Conservation (phyloP, 1,140 invertebrate species). For the Drosophila pectinifera region DNA sequence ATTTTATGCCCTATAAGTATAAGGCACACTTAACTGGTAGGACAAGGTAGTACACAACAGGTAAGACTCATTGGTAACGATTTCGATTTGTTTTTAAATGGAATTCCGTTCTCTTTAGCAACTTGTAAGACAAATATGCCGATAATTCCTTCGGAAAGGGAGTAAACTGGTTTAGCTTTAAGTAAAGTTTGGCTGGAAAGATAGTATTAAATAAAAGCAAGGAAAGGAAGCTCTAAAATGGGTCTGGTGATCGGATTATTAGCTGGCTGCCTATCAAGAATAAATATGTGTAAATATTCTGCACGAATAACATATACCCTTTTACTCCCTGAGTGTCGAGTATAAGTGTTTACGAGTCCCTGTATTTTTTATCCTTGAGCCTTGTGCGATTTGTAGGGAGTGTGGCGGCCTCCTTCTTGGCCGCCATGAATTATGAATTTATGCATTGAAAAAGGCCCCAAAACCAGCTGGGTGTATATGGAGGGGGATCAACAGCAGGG, state of each 20-base stretch:
- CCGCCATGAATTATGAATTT: constrained; percentile 80
- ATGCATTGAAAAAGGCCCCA: constrained; percentile 75
- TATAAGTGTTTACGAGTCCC: neutral
- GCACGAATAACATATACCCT: neutral
- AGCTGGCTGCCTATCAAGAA: no score
- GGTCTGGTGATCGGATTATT: neutral
- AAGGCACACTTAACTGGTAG: no score
- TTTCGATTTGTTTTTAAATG: no score
- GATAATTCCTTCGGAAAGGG: no score
- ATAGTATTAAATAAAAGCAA: no score
- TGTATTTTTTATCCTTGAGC: constrained; percentile 2
- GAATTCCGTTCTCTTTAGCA: no score
- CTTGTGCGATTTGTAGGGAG: constrained; percentile 15
- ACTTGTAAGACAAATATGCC: no score
- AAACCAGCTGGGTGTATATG: constrained; percentile 52
- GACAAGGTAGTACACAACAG: neutral
- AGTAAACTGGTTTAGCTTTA: no score
- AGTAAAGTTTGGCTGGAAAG: no score
- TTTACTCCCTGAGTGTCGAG: neutral
- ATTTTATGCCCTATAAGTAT: no score
- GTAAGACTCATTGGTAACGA: neutral
- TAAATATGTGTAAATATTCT: neutral
- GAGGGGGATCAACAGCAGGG: constrained; percentile 1
- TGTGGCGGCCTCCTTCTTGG: constrained; percentile 18
- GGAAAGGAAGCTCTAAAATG: neutral